These are phyloP conservation scores for Synanceia verrucosa DNA, from an alignment of 2,797 vertebrate species.

Conservation along the genomic window DNA sequence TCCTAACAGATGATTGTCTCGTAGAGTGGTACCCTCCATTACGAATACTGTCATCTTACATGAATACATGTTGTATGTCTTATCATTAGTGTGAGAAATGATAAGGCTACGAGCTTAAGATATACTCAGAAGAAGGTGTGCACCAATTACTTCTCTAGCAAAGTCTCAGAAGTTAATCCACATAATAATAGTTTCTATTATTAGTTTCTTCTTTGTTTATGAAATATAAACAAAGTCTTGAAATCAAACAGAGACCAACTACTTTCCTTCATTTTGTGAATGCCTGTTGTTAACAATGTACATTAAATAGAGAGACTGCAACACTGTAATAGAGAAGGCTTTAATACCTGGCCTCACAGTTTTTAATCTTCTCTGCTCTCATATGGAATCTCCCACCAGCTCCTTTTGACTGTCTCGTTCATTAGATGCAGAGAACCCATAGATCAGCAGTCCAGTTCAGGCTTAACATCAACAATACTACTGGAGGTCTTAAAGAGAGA, in stretches of 20 bases:
- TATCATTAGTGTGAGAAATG: not conserved
- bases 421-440: conserved; percentile 52
- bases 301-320: conserved; percentile 16
- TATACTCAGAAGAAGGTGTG: not conserved
- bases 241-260: not conserved
- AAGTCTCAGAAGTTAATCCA: not conserved
- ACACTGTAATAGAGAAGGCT: conserved; percentile 45
- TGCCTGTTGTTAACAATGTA: not conserved
- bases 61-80: conserved; percentile 1
- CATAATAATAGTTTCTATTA: not conserved
- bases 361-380: conserved; percentile 53
- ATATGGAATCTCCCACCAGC: conserved; percentile 53
- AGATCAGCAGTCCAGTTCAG: conserved; percentile 54
- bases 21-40: not conserved
- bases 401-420: conserved; percentile 49
- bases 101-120: not conserved
- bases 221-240: not conserved
- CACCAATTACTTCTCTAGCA: not conserved
- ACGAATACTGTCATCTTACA: not conserved
- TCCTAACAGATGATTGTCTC: too few species aligned
- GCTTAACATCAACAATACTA: conserved; percentile 27
- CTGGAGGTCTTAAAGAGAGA: conserved; percentile 39
- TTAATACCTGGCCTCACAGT: conserved; percentile 31
- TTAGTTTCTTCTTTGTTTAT: too few species aligned
- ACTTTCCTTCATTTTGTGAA: not conserved